Evolutionary conservation across 2,888 invertebrate genomes (phyloP).

Genomic region (Phyllotreta cruciferae): DNA sequence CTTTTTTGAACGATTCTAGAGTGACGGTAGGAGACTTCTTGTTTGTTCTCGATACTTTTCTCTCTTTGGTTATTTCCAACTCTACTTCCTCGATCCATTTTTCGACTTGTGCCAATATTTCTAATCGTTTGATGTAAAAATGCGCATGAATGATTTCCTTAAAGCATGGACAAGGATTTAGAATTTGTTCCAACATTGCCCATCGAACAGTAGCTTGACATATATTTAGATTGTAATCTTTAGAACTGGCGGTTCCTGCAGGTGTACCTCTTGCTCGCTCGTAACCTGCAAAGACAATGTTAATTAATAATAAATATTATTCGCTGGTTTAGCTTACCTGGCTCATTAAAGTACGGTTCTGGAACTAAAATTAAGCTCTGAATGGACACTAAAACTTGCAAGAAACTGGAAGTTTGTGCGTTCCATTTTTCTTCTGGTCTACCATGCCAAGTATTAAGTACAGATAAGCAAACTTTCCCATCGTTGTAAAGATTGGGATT

Average conservation of each 20-base stretch:
- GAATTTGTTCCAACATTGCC: conserved; percentile 95
- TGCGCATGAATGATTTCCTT: conserved; percentile 92
- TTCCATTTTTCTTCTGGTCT: conserved; percentile 98
- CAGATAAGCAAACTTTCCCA: conserved; percentile 94
- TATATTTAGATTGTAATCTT: conserved; percentile 95
- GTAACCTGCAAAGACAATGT: conserved; percentile 60
- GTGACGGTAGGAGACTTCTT: conserved; percentile 56
- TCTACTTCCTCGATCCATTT: conserved; percentile 91
- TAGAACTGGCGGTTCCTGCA: conserved; percentile 86
- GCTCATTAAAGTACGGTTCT: conserved; percentile 95
- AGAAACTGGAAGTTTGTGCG: conserved; percentile 91
- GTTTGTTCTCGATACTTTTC: conserved; percentile 68
- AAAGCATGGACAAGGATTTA: conserved; percentile 90
- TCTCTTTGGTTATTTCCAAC: conserved; percentile 71
- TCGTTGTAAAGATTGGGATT: conserved; percentile 95
- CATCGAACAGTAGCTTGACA: conserved; percentile 93
- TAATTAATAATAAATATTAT: neutral
- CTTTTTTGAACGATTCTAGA: conserved; percentile 58
- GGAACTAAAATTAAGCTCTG: conserved; percentile 91
- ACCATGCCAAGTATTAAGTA: conserved; percentile 96
- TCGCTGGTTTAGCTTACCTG: conserved; percentile 63
- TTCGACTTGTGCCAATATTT: conserved; percentile 88
- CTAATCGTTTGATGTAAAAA: conserved; percentile 92
- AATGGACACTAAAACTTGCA: conserved; percentile 92
- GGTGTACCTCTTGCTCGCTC: conserved; percentile 86